A percentile compares a stretch with the other conserved stretches of the same genome.
These are phyloP conservation scores for Helicorthomorpha holstii DNA, from an alignment of 1,140 invertebrate genomes.

Conservation along the genomic window DNA sequence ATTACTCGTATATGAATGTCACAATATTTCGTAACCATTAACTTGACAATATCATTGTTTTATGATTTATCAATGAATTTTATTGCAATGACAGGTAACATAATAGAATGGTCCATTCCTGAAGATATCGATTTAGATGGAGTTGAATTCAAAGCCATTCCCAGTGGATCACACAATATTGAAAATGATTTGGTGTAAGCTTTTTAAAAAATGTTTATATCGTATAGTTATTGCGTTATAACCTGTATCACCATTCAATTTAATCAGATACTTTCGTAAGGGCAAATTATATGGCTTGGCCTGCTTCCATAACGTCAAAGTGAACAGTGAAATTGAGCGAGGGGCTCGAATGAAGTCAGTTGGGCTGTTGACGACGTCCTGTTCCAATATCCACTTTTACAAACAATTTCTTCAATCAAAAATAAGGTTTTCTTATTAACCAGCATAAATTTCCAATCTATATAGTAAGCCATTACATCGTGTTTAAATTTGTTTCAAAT, in stretches of 20 bases:
- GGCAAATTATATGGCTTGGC: slow-evolving; percentile 26
- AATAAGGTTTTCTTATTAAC: slow-evolving; percentile 23
- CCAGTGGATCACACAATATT: slow-evolving; percentile 29
- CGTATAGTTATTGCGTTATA: background rate
- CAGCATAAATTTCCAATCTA: background rate
- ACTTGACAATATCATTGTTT: background rate
- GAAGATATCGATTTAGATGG: slow-evolving; percentile 29
- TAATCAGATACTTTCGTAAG: slow-evolving; percentile 27
- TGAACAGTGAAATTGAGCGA: slow-evolving; percentile 27
- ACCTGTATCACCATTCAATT: background rate
- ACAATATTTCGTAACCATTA: background rate
- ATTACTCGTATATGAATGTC: background rate
- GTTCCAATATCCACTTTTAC: slow-evolving; percentile 26
- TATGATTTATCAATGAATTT: background rate
- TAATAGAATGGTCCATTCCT: slow-evolving; percentile 29
- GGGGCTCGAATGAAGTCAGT: slow-evolving; percentile 32
- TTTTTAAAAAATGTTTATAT: too few species aligned
- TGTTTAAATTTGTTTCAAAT: background rate
- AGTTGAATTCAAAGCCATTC: slow-evolving; percentile 31
- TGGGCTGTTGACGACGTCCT: slow-evolving; percentile 26
- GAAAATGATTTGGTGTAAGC: slow-evolving; percentile 30
- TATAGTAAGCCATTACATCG: background rate
- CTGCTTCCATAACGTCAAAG: slow-evolving; percentile 30
- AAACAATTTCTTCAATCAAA: slow-evolving; percentile 29
- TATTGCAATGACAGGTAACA: slow-evolving; percentile 19